Base-by-base conservation (phyloP, 1,140 invertebrate species). In the Drosophila mauritiana region DNA sequence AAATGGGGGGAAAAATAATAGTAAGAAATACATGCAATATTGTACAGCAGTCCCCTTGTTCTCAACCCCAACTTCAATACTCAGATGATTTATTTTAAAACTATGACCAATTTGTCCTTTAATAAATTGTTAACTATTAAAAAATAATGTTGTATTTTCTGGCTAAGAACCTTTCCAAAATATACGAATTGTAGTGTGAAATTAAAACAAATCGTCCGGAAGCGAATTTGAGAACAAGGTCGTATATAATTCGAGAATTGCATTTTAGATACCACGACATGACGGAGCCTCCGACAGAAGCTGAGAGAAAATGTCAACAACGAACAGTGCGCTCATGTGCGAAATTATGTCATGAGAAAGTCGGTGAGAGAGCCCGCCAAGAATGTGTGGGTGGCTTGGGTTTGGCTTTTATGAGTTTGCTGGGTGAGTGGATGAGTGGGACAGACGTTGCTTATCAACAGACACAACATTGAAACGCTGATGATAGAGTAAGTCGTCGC, bases 281-380 rank as follows among this genome's bases (percentile, higher is more conserved):
- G 62, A 69, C 34, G 20, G 17, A 68, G 52, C 55, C 61, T 49
- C 65, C 63, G 58, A 55, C 67, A 69, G 17, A 69, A 63, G 13
- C 43, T 17, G 36, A 65, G 61, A 36, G 61, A 67, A 46, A 15
- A 31, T 65, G 59, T 64, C 43, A 64, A 46, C 40, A 34, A 22
- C 63, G 58, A 63, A 37, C 25, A 52, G 48, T 39, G 61, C 67
- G 45, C 46, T 59, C 64, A 84, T 83, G 67, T 84, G 81, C 58
- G 73, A 85, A 85, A 77, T 84, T 80, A 77, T 85, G 73, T 80
- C 81, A 73, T 73, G 67, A 67, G 46, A 49, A 43, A 57, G 48
- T 61, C 46, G 49, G 25, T 17, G 58, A 51, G 42, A 55, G 56
- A 59, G 56, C 10, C 39, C 36, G 27, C 10, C n/a, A 11, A 40